Evolutionary conservation across 2,797 vertebrate species (phyloP), one percentile per base, ranked within the genome.

Genomic region (Peromyscus eremicus): DNA sequence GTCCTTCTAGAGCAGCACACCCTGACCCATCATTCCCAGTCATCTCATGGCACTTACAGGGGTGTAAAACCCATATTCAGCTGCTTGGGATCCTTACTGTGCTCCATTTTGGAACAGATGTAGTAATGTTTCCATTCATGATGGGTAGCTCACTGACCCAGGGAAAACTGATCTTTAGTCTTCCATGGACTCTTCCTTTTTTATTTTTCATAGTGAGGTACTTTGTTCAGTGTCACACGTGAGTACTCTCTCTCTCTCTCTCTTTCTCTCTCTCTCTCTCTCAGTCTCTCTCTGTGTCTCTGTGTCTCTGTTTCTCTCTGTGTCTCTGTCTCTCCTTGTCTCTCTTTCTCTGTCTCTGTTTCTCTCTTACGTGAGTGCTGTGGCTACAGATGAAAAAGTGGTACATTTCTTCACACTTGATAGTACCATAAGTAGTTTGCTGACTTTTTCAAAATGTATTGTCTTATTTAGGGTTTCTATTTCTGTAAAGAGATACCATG

Each of bases 21-120:
- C 6, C 37, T 34, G 29, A 34, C 16, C 32, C 12, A 9, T 21
- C 27, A 9, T 32, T 0, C 2, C n/a, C 9, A 66, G 1, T 23
- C 21, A 52, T 62, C 10, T 23, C 70, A 46, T 5, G 14, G 2
- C 6, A 83, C 32, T 34, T 37, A 5, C 82, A 27, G 27, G 16
- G 29, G 43, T 34, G 21, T 29, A 34, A 89, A 34, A 27, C 12
- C 62, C 6, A 43, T 8, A 77, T 17, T 5, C 1, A 43, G 8
- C 1, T 66, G 8, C 3, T 27, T 32, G 23, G 23, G 9, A 57
- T 27, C 12, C 6, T 66, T 43, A 6, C 8, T 49, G 12, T 19
- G 21, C 8, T 64, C 12, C 7, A 23, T 79, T 25, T 8, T 29
- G 8, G 27, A 52, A 32, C 43, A 55, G 1, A 16, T 23, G 4